Conservation (phyloP, 1,140 invertebrate species). For the Cydia amplana region DNA sequence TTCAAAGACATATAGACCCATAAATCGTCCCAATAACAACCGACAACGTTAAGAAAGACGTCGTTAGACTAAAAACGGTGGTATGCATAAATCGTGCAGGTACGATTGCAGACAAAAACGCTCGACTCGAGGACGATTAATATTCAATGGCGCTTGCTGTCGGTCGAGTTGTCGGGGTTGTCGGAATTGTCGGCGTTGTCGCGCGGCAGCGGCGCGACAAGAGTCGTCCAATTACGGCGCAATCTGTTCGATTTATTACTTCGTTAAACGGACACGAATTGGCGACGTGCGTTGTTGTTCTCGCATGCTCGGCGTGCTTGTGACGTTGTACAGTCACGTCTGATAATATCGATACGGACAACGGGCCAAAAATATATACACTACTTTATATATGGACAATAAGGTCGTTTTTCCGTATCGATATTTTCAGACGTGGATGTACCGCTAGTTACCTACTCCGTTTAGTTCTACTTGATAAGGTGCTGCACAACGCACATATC, state of each 20-base stretch:
- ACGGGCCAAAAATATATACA: too few species aligned
- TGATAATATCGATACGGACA: too few species aligned
- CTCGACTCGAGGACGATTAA: constrained; percentile 56
- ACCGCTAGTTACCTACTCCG: neutral
- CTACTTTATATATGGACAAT: too few species aligned
- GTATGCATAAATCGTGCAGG: constrained; percentile 30
- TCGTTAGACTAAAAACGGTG: constrained; percentile 25
- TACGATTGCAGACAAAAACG: constrained; percentile 50
- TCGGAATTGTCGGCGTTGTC: constrained; percentile 49
- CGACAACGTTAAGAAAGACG: neutral
- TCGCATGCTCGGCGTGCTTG: constrained; percentile 1
- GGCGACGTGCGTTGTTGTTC: constrained; percentile 37
- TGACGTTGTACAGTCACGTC: neutral
- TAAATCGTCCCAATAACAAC: neutral
- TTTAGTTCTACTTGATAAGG: too few species aligned
- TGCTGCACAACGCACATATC: too few species aligned
- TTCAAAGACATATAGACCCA: neutral
- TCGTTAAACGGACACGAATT: constrained; percentile 52
- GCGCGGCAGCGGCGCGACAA: constrained; percentile 49
- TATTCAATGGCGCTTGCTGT: constrained; percentile 62
- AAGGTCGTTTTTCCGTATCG: too few species aligned
- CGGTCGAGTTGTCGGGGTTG: constrained; percentile 54
- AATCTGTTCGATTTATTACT: constrained; percentile 63
- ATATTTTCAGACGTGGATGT: too few species aligned
- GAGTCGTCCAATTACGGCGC: constrained; percentile 65